phyloP scores from a whole-genome alignment of 2,888 invertebrate genomes.

The Cephus nigrinus region DNA sequence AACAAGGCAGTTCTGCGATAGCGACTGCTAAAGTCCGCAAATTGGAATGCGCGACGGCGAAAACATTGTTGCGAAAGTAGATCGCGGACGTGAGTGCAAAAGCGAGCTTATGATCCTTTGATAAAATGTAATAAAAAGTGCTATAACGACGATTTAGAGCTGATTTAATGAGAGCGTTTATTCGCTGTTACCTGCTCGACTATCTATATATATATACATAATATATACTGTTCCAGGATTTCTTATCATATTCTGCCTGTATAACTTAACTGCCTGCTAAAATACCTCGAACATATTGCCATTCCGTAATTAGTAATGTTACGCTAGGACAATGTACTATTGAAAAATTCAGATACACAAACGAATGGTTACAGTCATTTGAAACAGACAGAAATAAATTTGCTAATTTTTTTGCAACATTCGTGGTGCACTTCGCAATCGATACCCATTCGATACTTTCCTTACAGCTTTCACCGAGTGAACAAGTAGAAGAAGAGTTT shows the following conservation, averaged over 20 bases:
- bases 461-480: background rate
- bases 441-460: background rate
- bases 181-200: background rate
- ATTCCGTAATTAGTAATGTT: background rate
- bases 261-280: background rate
- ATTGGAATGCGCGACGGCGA: slow-evolving; percentile 9
- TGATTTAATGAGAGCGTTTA: background rate
- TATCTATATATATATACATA: background rate
- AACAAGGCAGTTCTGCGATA: background rate
- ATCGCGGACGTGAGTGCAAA: slow-evolving; percentile 8
- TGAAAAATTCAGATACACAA: background rate
- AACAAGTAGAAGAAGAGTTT: background rate
- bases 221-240: background rate
- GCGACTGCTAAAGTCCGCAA: background rate
- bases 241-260: background rate
- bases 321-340: background rate
- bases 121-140: background rate
- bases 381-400: background rate
- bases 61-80: slow-evolving; percentile 20
- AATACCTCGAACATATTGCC: background rate
- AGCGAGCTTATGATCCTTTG: background rate
- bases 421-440: background rate
- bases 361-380: background rate
- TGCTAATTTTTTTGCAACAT: background rate
- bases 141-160: background rate